Evolutionary conservation across 2,888 invertebrate species (phyloP).

Genomic region (Imbricaverruca yamaguchii): DNA sequence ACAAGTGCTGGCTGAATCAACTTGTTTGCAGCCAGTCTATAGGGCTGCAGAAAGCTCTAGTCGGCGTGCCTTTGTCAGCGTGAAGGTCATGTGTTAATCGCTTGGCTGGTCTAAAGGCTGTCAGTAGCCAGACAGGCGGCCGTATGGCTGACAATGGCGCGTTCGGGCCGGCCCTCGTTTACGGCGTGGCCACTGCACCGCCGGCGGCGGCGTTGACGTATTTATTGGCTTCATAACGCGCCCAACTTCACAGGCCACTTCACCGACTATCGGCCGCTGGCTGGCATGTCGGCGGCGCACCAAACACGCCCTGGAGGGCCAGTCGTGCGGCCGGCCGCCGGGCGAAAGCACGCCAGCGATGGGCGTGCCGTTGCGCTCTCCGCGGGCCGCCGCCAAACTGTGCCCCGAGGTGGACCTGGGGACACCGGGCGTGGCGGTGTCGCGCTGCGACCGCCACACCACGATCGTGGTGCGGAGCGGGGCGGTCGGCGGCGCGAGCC

Average conservation of each 20-base stretch:
- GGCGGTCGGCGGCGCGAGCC: neutral
- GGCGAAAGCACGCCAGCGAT: neutral
- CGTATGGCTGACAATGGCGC: too few relatives aligned
- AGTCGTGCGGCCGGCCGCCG: neutral
- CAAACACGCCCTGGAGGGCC: neutral
- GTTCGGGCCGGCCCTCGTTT: too few relatives aligned
- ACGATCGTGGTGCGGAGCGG: neutral
- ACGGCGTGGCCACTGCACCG: too few relatives aligned
- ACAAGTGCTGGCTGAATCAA: too few relatives aligned
- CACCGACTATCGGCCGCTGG: too few relatives aligned
- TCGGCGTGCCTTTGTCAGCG: too few relatives aligned
- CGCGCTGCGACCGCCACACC: neutral
- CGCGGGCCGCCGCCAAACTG: neutral
- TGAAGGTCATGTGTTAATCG: too few relatives aligned
- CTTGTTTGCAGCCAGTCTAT: too few relatives aligned
- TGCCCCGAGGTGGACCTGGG: slow-evolving; percentile 3
- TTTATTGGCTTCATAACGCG: neutral
- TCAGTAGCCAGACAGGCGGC: too few relatives aligned
- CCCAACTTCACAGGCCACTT: neutral
- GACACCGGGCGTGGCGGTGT: neutral
- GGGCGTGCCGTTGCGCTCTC: neutral
- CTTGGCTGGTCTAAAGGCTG: too few relatives aligned
- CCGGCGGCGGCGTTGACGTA: neutral
- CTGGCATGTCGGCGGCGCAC: neutral
- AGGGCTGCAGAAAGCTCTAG: too few relatives aligned